Percentiles rank a stretch among this genome's conserved stretches.
phyloP scores from a whole-genome alignment of 2,113 vertebrate species.

The Formicarius rufipectus region DNA sequence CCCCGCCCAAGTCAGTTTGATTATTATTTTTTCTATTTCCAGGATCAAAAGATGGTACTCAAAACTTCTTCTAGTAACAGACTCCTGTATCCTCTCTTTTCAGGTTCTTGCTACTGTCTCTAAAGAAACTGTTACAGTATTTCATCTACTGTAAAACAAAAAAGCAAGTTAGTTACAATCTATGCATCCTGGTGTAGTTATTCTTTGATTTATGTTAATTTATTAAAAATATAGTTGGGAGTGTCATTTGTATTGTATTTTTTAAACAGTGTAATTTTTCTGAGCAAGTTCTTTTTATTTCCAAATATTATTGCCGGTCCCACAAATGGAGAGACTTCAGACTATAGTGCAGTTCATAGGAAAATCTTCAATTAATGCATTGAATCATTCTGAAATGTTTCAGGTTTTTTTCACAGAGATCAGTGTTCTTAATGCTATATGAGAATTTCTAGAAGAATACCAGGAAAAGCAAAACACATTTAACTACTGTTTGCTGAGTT shows the following conservation, averaged over 20 bases:
- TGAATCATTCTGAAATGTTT: neutral
- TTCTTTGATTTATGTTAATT: neutral
- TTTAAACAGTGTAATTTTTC: neutral
- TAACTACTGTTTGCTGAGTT: conserved; percentile 15
- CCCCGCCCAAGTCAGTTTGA: rapidly evolving
- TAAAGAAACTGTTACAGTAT: neutral
- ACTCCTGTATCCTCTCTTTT: neutral
- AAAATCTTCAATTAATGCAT: neutral
- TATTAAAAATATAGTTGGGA: neutral
- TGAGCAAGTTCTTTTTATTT: neutral
- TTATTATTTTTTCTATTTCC: neutral
- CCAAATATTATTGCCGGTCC: neutral
- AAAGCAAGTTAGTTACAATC: neutral
- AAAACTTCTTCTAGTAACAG: neutral
- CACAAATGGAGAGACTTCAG: neutral
- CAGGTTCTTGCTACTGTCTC: neutral
- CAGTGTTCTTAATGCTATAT: neutral
- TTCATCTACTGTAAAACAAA: neutral
- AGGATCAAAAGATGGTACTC: neutral
- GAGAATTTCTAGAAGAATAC: neutral
- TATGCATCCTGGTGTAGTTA: neutral
- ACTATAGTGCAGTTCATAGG: neutral
- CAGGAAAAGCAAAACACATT: neutral
- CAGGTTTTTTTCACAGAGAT: neutral
- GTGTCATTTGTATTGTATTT: neutral